Evolutionary conservation across 1,140 invertebrate genomes (phyloP), one percentile per base, ranked within the genome.

Genomic region (Forficula auricularia): DNA sequence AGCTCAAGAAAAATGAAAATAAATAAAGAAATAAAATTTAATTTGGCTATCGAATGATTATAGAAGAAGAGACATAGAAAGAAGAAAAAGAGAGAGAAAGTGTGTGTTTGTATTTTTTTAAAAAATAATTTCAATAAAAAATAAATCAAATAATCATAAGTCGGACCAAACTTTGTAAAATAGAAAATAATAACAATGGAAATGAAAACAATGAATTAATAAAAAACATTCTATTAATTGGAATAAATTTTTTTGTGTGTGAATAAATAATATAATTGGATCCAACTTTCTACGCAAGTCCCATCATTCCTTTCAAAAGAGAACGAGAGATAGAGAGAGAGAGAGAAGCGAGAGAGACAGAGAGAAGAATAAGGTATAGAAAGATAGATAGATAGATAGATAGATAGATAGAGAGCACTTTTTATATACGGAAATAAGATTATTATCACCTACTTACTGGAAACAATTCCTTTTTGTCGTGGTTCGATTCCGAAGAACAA

Each of bases 371-470:
- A 27, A 27, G 22, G 10, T 4, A 27, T 27, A 27, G 22, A 27
- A 27, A 27, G 22, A 27, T 27, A 27, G 22, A 27, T 4, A 27
- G 22, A 27, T 4, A 27, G 22, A 27, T 27, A 27, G 22, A 27
- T 6, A 27, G 22, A 27, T 4, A 27, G 22, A 40, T 15, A 42
- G 20, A 15, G 19, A 30, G 4, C 22, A 19, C 15, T 34, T 38
- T 45, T 45, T 38, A 44, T 38, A 32, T 45, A 45, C 40, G 44
- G 37, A 40, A 45, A 18, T 20, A 8, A 45, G 37, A 45, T 19
- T 16, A n/a, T n/a, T n/a, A n/a, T 51, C 45, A 53, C 65, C 73
- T 79, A 81, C 79, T 82, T 81, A 82, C 79, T 75, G 72, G 68
- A 71, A 74, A 77, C 73, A 76, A 77, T 76, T 75, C 76, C 75